Evolutionary conservation across 1,140 invertebrate species (phyloP), one percentile per base, ranked within the genome.

Genomic region (Leguminivora glycinivorella): DNA sequence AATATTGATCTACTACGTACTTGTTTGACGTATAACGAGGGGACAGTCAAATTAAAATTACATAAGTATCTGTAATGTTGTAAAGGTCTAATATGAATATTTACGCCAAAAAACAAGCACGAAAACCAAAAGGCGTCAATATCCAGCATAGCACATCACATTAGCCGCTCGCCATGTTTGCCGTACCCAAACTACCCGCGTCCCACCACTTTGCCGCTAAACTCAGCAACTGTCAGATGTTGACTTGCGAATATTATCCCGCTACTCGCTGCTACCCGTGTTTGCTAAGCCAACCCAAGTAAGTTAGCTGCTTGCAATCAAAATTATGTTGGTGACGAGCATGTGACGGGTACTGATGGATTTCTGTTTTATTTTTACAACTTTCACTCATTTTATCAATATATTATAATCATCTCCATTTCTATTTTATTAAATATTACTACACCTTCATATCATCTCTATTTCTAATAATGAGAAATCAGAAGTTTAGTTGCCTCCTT

Each of bases 211-310:
- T 75, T 78, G 70, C 75, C 72, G 79, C 72, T 73, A 78, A 73
- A 77, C 73, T 80, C 70, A 77, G 80, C 79, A 71, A 78, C 72
- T 84, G 85, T 83, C 84, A 85, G 79, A 75, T 86, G 83, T 89
- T 86, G 86, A 79, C 79, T 76, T 72, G n/a, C 74, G 74, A 80
- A 83, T 78, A 80, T 85, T 81, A 87, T 81, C 76, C 77, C 43
- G 72, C 74, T 75, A 71, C 73, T 78, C 67, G 70, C 77, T 75
- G 75, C 75, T 75, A 76, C 75, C 75, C 72, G 56, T 81, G 80
- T 78, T 77, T 52, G 47, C 47, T 52, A 52, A 52, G 47, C 47
- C 19, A 52, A 76, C 78, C 73, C 73, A 69, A 77, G 72, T 78
- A 75, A 22, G 14, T 52, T 52, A 69, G 77, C 81, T 81, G 78